Evolutionary conservation across 92 coral and sea anemone species (phyloP).

Genomic region (Nematostella vectensis): DNA sequence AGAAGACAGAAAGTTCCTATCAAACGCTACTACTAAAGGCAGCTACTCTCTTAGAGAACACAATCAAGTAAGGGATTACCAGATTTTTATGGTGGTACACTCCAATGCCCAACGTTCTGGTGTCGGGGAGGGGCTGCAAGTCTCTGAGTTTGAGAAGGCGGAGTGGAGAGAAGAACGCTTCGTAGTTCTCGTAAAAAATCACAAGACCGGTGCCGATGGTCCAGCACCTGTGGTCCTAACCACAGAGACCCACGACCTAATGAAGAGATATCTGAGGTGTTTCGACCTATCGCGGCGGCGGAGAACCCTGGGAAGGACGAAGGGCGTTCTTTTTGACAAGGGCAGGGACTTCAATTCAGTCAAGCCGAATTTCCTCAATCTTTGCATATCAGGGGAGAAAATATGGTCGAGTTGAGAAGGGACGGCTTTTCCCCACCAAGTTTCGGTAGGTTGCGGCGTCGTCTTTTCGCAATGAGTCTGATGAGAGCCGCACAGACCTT

Average conservation of each 20-base stretch:
- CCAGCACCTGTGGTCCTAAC: slow-evolving; percentile 1
- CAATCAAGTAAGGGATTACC: slow-evolving; percentile 9
- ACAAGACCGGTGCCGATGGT: slow-evolving; percentile 6
- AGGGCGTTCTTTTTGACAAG: slow-evolving; percentile 7
- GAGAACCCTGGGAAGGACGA: slow-evolving; percentile 4
- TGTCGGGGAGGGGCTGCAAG: slow-evolving; percentile 3
- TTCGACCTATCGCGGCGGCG: slow-evolving; percentile 11
- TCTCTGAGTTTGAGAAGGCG: slow-evolving; percentile 6
- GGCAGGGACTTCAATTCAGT: not conserved
- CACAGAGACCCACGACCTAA: not conserved
- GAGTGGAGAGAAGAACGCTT: slow-evolving; percentile 6
- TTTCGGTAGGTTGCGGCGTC: slow-evolving; percentile 14
- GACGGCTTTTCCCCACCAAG: slow-evolving; percentile 12
- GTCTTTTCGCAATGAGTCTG: not conserved
- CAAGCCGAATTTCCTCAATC: slow-evolving; percentile 2
- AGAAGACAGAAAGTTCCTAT: slow-evolving; percentile 2
- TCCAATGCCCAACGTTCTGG: slow-evolving; percentile 11
- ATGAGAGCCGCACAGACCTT: slow-evolving; percentile 5
- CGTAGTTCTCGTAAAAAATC: slow-evolving; percentile 9
- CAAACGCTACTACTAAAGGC: not conserved
- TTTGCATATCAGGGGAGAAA: slow-evolving; percentile 1
- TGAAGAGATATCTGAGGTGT: slow-evolving; percentile 3
- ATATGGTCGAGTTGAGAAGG: slow-evolving; percentile 13
- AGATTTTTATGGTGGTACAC: slow-evolving; percentile 10
- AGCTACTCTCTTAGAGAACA: not conserved